A percentile compares a stretch with the other conserved stretches of the same genome.
These are phyloP conservation scores for Liolophura sinensis DNA, from an alignment of 1,140 invertebrate species.

Conservation along the genomic window DNA sequence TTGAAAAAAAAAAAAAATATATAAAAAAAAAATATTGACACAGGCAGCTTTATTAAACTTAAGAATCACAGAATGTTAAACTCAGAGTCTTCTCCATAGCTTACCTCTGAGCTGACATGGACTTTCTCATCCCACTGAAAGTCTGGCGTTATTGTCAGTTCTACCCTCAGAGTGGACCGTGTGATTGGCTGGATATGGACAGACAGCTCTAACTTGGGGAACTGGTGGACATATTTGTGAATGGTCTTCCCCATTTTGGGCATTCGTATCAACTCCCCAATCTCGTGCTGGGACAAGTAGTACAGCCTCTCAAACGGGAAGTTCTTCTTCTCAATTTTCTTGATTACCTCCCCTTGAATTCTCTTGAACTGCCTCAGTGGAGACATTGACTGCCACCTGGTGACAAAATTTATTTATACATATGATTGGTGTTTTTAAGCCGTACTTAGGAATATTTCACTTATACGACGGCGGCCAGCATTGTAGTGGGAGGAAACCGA, in stretches of 20 bases:
- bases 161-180: conserved; percentile 88
- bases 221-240: conserved; percentile 97
- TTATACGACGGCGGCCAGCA: too few species aligned
- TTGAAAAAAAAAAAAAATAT: neutral
- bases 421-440: neutral
- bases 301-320: conserved; percentile 74
- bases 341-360: conserved; percentile 96
- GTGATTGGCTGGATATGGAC: conserved; percentile 99
- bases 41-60: neutral
- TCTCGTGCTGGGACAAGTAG: conserved; percentile 95
- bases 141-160: conserved; percentile 97
- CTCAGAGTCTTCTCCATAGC: neutral
- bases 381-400: conserved; percentile 96
- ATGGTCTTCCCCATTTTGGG: conserved; percentile 97
- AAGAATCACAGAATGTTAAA: too few species aligned
- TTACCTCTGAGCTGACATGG: conserved; percentile 85
- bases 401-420: neutral
- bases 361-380: conserved; percentile 97
- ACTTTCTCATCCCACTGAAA: conserved; percentile 98
- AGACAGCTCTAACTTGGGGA: conserved; percentile 91
- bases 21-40: neutral
- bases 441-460: neutral
- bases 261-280: conserved; percentile 93
- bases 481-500: too few species aligned
- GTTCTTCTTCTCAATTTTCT: conserved; percentile 96